Evolutionary conservation across 2,888 invertebrate genomes (phyloP).

Genomic region (Acheta domesticus): DNA sequence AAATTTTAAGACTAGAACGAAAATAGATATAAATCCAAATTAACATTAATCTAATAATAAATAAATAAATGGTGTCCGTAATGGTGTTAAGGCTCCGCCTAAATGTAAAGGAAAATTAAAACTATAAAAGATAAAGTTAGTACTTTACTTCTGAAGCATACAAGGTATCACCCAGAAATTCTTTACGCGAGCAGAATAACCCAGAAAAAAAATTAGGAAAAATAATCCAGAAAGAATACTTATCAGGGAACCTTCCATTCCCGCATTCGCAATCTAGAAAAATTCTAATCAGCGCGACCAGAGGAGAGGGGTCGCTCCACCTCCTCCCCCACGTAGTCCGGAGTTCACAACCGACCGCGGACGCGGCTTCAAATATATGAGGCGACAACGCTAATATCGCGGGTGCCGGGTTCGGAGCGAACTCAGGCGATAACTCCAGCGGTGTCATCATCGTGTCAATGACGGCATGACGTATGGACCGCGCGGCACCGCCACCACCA

Average conservation of each 20-base stretch:
- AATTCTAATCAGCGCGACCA: neutral
- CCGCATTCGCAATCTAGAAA: neutral
- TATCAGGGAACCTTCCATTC: neutral
- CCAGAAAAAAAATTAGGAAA: no score
- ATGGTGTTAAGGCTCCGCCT: no score
- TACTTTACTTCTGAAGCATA: no score
- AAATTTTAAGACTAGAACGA: no score
- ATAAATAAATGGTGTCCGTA: no score
- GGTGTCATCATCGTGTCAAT: conserved; percentile 18
- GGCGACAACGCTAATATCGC: conserved; percentile 18
- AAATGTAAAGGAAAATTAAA: no score
- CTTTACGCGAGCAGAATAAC: no score
- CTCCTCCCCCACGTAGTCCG: neutral
- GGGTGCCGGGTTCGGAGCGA: neutral
- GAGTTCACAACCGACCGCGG: neutral
- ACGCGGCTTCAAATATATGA: neutral
- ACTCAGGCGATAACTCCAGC: neutral
- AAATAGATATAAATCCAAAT: no score
- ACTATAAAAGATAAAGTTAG: no score
- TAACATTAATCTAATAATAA: no score
- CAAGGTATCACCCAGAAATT: no score
- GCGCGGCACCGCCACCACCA: neutral
- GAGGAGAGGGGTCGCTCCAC: neutral
- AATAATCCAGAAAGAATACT: no score
- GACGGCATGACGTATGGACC: conserved; percentile 4